Evolutionary conservation across 2,797 vertebrate species (phyloP).

Genomic region (Alca torda): DNA sequence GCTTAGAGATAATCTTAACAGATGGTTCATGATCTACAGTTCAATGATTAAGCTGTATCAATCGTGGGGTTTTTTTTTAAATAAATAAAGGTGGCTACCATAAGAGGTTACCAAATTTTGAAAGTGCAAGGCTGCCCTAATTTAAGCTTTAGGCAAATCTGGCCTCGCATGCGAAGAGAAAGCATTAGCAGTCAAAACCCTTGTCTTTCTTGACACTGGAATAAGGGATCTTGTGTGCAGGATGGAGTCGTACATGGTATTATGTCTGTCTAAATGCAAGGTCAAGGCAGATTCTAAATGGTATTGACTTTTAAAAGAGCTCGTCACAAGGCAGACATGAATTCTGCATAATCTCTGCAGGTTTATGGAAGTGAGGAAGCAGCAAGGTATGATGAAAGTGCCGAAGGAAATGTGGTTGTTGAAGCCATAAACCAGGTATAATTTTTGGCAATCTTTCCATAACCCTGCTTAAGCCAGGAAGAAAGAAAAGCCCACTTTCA

Average conservation of each 20-base stretch:
- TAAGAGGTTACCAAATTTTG: neutral
- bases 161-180: neutral
- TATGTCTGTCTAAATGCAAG: conserved; percentile 34
- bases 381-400: neutral
- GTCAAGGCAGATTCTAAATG: conserved; percentile 34
- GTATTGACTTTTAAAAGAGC: conserved; percentile 32
- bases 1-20: neutral
- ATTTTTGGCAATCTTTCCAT: conserved; percentile 4
- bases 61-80: neutral
- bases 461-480: neutral
- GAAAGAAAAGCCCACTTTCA: neutral
- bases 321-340: neutral
- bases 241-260: neutral
- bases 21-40: neutral
- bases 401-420: neutral
- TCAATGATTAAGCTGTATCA: neutral
- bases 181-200: neutral
- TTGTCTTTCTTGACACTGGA: neutral
- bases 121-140: neutral
- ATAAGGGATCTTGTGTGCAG: neutral
- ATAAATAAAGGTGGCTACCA: neutral
- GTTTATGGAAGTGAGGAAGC: neutral
- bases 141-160: neutral
- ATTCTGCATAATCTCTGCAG: conserved; percentile 29
- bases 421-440: neutral